These are phyloP conservation scores for Panopea generosa DNA, from an alignment of 2,888 invertebrate species.

Conservation along the genomic window DNA sequence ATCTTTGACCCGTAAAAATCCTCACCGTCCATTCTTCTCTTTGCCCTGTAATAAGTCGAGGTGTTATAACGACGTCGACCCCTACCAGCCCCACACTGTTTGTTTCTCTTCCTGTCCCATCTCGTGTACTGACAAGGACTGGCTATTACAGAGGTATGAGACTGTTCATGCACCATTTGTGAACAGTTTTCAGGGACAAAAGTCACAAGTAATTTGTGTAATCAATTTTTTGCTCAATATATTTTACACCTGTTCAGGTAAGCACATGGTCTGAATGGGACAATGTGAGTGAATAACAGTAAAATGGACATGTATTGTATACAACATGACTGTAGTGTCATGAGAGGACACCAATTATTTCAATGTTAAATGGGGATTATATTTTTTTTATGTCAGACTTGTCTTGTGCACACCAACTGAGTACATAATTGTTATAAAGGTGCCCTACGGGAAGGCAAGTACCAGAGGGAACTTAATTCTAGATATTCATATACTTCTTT, in stretches of 20 bases:
- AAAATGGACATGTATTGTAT: too few relatives aligned
- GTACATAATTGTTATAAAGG: too few relatives aligned
- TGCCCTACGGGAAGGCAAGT: too few relatives aligned
- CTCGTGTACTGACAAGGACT: conserved; percentile 8
- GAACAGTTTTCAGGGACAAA: neutral
- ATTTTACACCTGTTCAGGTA: neutral
- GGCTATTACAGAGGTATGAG: neutral
- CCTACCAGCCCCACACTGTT: conserved; percentile 19
- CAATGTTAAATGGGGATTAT: too few relatives aligned
- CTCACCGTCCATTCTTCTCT: conserved; percentile 94
- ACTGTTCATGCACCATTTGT: conserved; percentile 5
- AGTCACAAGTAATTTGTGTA: neutral
- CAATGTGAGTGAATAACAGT: too few relatives aligned
- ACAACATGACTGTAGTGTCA: too few relatives aligned
- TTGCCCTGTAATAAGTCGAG: conserved; percentile 88
- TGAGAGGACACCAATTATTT: too few relatives aligned
- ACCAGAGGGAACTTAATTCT: too few relatives aligned
- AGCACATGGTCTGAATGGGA: conserved; percentile 4
- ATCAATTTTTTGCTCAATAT: neutral
- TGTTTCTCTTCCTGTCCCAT: conserved; percentile 24
- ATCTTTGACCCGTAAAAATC: conserved; percentile 92
- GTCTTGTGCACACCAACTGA: too few relatives aligned
- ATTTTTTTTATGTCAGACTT: too few relatives aligned
- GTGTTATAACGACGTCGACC: conserved; percentile 28
- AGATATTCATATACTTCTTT: too few relatives aligned